Evolutionary conservation across 2,113 vertebrate species (phyloP), one percentile per base, ranked within the genome.

Genomic region (Marmota flaviventris): DNA sequence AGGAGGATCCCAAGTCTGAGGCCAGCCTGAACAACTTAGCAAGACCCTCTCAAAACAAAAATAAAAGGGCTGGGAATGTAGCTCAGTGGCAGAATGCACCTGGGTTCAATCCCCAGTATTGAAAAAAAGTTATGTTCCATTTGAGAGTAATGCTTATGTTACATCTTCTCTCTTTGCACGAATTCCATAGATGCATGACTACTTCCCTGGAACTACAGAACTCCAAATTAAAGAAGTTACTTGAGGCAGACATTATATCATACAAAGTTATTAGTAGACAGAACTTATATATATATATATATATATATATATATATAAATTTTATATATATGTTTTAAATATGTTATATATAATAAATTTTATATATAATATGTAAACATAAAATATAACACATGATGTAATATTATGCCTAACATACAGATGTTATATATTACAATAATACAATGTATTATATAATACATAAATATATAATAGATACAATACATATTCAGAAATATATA

Each of bases 191-290:
- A n/a, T 34, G 42, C 14, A 39, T 6, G 5, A 53, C 24, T 34
- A 13, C 37, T 58, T 78, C 34, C 32, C 25, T 12, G n/a, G 82
- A 76, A 70, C 32, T 20, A 77, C 12, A 42, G 77, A 84, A 67
- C 56, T 77, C 77, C 84, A 78, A 95, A 70, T 77, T 53, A 42
- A 76, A 61, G n/a, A 72, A 93, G 56, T 83, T 45, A 67, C 25
- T 53, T 48, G 29, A 32, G 29, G 27, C 65, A 67, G 27, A 24
- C 61, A 25, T 9, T 63, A 72, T 37, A 91, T 58, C 39, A 34
- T 45, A 39, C 16, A 65, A 32, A 42, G 58, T 42, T 29, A 42
- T 37, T 63, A n/a, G 29, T 32, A 39, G 45, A 32, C 29, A 85
- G 34, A 56, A 37, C n/a, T 72, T 34, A 70, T 69, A 37, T 70